These are phyloP conservation scores for Drosophila colorata DNA, from an alignment of 2,888 invertebrate genomes.

Conservation along the genomic window DNA sequence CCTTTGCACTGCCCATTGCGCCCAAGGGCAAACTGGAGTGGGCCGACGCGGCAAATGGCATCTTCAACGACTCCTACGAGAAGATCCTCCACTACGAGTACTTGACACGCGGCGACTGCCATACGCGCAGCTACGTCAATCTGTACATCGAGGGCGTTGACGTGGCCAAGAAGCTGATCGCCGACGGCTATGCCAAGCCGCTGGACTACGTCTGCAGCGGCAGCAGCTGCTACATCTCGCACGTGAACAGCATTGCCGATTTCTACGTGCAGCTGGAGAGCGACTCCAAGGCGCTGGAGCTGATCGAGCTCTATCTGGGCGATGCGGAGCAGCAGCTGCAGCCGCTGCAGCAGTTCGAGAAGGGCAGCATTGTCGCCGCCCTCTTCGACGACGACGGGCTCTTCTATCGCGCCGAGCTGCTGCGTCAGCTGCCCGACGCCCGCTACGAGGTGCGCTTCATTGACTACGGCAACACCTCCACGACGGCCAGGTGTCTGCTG, in stretches of 20 bases:
- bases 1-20: constrained; percentile 89
- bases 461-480: constrained; percentile 89
- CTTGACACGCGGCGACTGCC: constrained; percentile 78
- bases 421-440: constrained; percentile 86
- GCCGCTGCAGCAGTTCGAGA: constrained; percentile 83
- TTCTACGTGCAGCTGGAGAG: constrained; percentile 93
- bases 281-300: constrained; percentile 87
- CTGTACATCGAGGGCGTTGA: constrained; percentile 88
- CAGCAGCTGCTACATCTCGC: constrained; percentile 90
- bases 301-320: constrained; percentile 87
- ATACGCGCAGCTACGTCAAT: constrained; percentile 87
- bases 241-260: constrained; percentile 90
- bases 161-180: constrained; percentile 88
- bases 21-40: constrained; percentile 89
- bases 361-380: constrained; percentile 88
- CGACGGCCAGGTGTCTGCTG: constrained; percentile 87
- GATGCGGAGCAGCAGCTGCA: constrained; percentile 87
- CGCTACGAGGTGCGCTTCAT: constrained; percentile 88
- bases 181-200: constrained; percentile 87
- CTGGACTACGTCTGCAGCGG: constrained; percentile 86
- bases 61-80: constrained; percentile 86
- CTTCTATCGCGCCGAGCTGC: constrained; percentile 90
- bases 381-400: constrained; percentile 88
- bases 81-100: constrained; percentile 84
- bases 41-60: constrained; percentile 88